Percentiles rank a stretch among this genome's conserved stretches.
phyloP scores from a whole-genome alignment of 2,113 vertebrate genomes.

The Urocolius indicus region DNA sequence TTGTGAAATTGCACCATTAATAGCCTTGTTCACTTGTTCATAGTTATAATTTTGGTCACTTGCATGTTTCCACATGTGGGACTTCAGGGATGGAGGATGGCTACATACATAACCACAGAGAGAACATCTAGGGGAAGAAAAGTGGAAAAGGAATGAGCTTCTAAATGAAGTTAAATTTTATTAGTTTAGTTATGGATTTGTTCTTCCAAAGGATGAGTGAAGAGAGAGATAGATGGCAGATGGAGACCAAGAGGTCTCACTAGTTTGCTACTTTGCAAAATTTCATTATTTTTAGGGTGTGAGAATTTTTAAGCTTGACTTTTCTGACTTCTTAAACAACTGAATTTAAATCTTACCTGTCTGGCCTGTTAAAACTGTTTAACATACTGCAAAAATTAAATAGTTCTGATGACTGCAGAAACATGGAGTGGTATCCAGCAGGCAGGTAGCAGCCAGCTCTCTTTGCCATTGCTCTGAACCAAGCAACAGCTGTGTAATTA shows the following conservation, averaged over 20 bases:
- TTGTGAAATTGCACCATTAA: slow-evolving; percentile 96
- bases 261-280: background rate
- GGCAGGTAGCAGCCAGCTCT: background rate
- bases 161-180: background rate
- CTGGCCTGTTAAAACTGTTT: background rate
- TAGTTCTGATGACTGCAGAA: background rate
- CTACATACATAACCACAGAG: slow-evolving; percentile 98
- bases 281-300: background rate
- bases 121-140: slow-evolving; percentile 84
- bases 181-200: background rate
- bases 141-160: background rate
- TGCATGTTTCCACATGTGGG: slow-evolving; percentile 99
- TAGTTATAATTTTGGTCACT: slow-evolving; percentile 99
- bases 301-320: background rate
- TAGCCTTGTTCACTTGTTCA: slow-evolving; percentile 97
- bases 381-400: background rate
- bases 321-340: background rate
- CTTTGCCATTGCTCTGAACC: background rate
- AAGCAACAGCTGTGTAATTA: background rate
- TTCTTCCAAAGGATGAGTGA: background rate
- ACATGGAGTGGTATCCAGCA: background rate
- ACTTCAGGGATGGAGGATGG: slow-evolving; percentile 96
- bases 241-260: too few relatives aligned
- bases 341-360: background rate
- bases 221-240: background rate